phyloP scores from a whole-genome alignment of 2,113 vertebrate species.

The Saccopteryx bilineata region DNA sequence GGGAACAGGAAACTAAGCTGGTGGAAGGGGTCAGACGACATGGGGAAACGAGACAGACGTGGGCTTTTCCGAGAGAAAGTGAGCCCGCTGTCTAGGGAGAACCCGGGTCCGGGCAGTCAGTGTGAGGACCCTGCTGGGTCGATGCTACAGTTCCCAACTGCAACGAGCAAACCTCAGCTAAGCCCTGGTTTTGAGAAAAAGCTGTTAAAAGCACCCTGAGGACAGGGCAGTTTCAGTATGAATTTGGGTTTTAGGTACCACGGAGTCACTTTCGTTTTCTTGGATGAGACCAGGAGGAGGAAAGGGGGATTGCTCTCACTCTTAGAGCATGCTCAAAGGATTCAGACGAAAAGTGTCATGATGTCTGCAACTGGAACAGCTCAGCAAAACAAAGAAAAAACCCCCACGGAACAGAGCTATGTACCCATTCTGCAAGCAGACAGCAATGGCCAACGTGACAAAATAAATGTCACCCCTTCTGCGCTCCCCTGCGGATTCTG shows the following conservation, averaged over 20 bases:
- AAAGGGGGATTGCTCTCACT: no score
- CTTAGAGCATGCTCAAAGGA: neutral
- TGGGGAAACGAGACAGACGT: neutral
- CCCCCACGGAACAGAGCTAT: neutral
- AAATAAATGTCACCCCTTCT: neutral
- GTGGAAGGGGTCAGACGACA: neutral
- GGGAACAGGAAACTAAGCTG: neutral
- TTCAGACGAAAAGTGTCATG: neutral
- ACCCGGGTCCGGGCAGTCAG: neutral
- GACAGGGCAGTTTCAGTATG: neutral
- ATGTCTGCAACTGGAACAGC: neutral
- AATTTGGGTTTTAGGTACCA: slow-evolving; percentile 9
- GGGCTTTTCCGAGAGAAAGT: neutral
- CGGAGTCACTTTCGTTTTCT: neutral
- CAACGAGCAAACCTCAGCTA: neutral
- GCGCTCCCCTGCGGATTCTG: neutral
- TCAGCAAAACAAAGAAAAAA: neutral
- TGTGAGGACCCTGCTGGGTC: neutral
- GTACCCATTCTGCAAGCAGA: neutral
- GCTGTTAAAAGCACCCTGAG: neutral
- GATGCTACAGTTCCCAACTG: neutral
- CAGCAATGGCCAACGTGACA: neutral
- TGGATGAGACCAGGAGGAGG: neutral
- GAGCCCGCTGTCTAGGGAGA: neutral
- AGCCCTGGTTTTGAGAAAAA: neutral